A percentile compares a stretch with the other conserved stretches of the same genome.
Evolutionary conservation across 2,113 vertebrate species (phyloP).

Genomic region (Dicrurus megarhynchus): DNA sequence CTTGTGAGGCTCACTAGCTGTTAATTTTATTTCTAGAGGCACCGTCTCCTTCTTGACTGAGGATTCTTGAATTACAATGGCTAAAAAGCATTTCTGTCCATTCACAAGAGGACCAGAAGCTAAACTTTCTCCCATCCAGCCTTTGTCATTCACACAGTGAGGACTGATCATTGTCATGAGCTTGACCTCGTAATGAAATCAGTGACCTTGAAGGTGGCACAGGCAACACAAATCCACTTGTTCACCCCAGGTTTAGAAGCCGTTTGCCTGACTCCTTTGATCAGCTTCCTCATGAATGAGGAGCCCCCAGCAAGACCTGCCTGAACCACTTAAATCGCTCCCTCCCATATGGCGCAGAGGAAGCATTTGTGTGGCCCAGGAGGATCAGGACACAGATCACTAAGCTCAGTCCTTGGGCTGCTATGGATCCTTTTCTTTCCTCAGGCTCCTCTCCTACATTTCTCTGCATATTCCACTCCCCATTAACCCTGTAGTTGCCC

Average conservation of each 20-base stretch:
- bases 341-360: neutral
- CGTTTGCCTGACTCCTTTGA: slow-evolving; percentile 27
- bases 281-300: slow-evolving; percentile 12
- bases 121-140: neutral
- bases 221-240: slow-evolving; percentile 16
- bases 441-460: neutral
- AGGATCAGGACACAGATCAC: neutral
- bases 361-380: neutral
- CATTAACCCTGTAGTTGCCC: neutral
- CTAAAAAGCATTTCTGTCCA: neutral
- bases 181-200: slow-evolving; percentile 5
- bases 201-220: slow-evolving; percentile 38
- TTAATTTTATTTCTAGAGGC: slow-evolving; percentile 53
- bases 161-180: slow-evolving; percentile 13
- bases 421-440: neutral
- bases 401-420: neutral
- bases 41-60: neutral
- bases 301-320: slow-evolving; percentile 21
- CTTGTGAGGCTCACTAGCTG: slow-evolving; percentile 24
- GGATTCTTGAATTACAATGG: slow-evolving; percentile 30
- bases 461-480: neutral
- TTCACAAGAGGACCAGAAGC: slow-evolving; percentile 7
- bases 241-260: slow-evolving; percentile 36
- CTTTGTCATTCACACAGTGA: neutral
- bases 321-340: neutral